Conservation (phyloP, 2,888 invertebrate genomes). For the Leptura quadrifasciata region DNA sequence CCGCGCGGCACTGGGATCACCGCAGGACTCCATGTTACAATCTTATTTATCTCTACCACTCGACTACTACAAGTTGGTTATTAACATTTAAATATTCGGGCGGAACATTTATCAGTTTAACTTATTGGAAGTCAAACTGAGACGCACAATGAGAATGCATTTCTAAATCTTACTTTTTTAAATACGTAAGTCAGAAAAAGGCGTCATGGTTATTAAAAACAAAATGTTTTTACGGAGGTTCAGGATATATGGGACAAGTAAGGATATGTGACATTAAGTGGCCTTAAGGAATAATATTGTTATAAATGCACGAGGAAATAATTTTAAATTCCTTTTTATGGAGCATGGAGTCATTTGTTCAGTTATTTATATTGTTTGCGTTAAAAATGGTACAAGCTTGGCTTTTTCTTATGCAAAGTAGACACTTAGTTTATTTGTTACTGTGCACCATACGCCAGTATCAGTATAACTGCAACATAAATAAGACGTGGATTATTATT, state of each 20-base stretch:
- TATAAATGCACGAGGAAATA: slow-evolving; percentile 47
- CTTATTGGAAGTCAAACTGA: slow-evolving; percentile 62
- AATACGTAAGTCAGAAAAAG: slow-evolving; percentile 47
- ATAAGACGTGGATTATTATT: slow-evolving; percentile 3
- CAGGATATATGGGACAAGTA: slow-evolving; percentile 47
- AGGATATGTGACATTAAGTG: slow-evolving; percentile 50
- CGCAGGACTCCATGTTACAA: slow-evolving; percentile 71
- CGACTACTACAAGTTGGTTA: slow-evolving; percentile 69
- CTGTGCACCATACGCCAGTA: neutral
- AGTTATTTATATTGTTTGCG: slow-evolving; percentile 35
- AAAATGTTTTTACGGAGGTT: slow-evolving; percentile 42
- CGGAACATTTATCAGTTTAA: slow-evolving; percentile 63
- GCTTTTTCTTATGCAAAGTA: slow-evolving; percentile 29
- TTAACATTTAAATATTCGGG: slow-evolving; percentile 68
- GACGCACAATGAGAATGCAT: slow-evolving; percentile 59
- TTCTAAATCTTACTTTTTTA: slow-evolving; percentile 55
- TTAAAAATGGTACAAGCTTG: slow-evolving; percentile 23
- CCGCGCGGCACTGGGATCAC: slow-evolving; percentile 69
- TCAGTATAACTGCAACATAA: neutral
- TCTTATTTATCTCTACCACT: slow-evolving; percentile 70
- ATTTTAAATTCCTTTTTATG: slow-evolving; percentile 53
- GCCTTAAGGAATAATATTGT: slow-evolving; percentile 44
- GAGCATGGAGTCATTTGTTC: slow-evolving; percentile 45
- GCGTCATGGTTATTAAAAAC: slow-evolving; percentile 53
- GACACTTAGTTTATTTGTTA: slow-evolving; percentile 5